Evolutionary conservation across 2,888 invertebrate genomes (phyloP), one percentile per base, ranked within the genome.

Genomic region (Hylaea fasciaria): DNA sequence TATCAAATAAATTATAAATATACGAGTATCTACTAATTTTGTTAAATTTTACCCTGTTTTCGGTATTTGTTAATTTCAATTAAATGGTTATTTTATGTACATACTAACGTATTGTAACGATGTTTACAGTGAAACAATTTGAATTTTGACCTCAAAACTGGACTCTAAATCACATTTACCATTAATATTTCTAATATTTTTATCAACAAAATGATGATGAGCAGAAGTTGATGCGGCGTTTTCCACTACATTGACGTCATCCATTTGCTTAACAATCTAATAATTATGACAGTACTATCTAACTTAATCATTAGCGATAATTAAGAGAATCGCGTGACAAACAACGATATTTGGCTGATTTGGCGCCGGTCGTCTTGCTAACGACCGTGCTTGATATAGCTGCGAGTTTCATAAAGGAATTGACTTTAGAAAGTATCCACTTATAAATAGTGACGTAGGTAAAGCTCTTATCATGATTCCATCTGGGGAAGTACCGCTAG

Each of bases 171-270:
- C 39, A 32, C 39, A 44, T 2, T 14, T 1, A 45, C 32, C 22
- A 50, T 59, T 59, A 59, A 17, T 40, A 0, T 53, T 41, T 16
- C 37, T 47, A 41, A 43, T 43, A 9, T 39, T 29, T 43, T 52
- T 43, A 58, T 58, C 37, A 59, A 49, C 13, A 22, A 54, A 44
- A 17, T 17, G 35, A 47, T 29, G 45, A 32, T 41, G 13, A 41
- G 14, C 29, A 50, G 12, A 9, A 32, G 16, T 45, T 44, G 14
- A 32, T 41, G 13, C 14, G 49, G 45, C 35, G 14, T 16, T 59
- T 59, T 54, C 54, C 59, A 54, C 45, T 50, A 29, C 11, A 17
- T 39, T 54, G 53, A 50, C 59, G 59, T 59, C 49, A 54, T 14
- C 2, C 10, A 50, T 40, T 48, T 32, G 11, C 12, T 10, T n/a